These are phyloP conservation scores for Amiota minor DNA, from an alignment of 2,888 invertebrate species.

Conservation along the genomic window DNA sequence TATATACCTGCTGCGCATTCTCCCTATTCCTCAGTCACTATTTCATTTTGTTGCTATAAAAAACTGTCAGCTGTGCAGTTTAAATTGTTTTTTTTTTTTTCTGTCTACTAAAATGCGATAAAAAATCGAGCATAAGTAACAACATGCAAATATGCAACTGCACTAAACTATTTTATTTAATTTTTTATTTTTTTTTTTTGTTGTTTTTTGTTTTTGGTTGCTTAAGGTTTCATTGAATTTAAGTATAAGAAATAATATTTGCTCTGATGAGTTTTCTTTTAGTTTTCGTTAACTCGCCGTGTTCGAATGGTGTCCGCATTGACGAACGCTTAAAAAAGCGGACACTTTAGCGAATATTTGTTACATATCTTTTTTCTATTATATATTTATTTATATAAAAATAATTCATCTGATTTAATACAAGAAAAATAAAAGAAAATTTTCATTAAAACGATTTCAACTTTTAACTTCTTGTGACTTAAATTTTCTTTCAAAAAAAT, in stretches of 20 bases:
- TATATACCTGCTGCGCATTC: neutral
- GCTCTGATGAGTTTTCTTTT: slow-evolving; percentile 45
- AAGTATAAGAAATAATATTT: no score
- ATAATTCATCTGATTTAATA: neutral
- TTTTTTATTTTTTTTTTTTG: slow-evolving; percentile 1
- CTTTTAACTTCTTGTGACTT: neutral
- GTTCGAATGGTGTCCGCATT: slow-evolving; percentile 65
- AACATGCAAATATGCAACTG: neutral
- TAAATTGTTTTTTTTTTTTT: neutral
- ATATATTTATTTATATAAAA: neutral
- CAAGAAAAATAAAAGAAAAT: neutral
- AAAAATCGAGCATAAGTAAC: neutral
- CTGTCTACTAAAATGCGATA: slow-evolving; percentile 20
- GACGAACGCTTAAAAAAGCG: slow-evolving; percentile 39
- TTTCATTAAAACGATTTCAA: no score
- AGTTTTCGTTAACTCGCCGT: slow-evolving; percentile 68
- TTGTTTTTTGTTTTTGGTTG: slow-evolving; percentile 16
- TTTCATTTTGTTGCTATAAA: slow-evolving; percentile 53
- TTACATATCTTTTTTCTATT: slow-evolving; percentile 21
- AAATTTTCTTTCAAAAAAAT: neutral
- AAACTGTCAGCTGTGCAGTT: slow-evolving; percentile 50
- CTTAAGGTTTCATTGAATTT: slow-evolving; percentile 27
- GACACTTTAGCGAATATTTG: slow-evolving; percentile 48
- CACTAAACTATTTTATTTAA: neutral
- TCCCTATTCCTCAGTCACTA: no score